Base-by-base conservation (phyloP, 2,888 invertebrate species). In the Nomada fucata region DNA sequence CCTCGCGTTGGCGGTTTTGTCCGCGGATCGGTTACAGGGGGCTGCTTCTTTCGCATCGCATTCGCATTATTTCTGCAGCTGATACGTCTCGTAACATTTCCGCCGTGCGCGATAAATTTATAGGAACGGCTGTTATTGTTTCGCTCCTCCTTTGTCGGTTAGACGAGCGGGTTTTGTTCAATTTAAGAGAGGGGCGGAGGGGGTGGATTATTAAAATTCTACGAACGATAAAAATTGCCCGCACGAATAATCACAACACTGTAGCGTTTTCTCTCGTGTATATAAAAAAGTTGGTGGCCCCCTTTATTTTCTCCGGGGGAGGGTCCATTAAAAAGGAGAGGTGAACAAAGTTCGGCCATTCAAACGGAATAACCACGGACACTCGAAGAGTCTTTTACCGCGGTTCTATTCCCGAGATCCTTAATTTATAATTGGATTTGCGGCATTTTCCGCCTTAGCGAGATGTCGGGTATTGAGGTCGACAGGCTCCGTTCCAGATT, bases 381-480 rank as follows among this genome's bases (percentile, higher is more conserved):
- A 64, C 73, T 73, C 65, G 61, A 65, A 53, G 68, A 79, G 55
- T 78, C 76, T 83, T 75, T 77, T 61, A 29, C 68, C 60, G 44
- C 55, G 77, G 57, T 84, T 79, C 79, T 79, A 79, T 84, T 83
- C 83, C 79, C 47, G 72, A 74, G 79, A 80, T 80, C 71, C 78
- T 76, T 83, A 83, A 84, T 83, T 84, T 84, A 84, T 84, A 84
- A 84, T 83, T 83, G 83, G 79, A 83, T 77, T 80, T 75, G 83
- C 77, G 79, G 84, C 83, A 74, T 84, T 84, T 84, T 79, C 83
- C 76, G 74, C 74, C 76, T 80, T 84, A 83, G 68, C 26, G 77
- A 71, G 79, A 79, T 72, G 71, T 76, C 74, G 76, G 69, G 79
- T 83, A 83, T 84, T 69, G 76, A 80, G 83, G 79, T 84, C 76